Evolutionary conservation across 2,888 invertebrate genomes (phyloP), one percentile per base, ranked within the genome.

Genomic region (Drosophila picticornis): DNA sequence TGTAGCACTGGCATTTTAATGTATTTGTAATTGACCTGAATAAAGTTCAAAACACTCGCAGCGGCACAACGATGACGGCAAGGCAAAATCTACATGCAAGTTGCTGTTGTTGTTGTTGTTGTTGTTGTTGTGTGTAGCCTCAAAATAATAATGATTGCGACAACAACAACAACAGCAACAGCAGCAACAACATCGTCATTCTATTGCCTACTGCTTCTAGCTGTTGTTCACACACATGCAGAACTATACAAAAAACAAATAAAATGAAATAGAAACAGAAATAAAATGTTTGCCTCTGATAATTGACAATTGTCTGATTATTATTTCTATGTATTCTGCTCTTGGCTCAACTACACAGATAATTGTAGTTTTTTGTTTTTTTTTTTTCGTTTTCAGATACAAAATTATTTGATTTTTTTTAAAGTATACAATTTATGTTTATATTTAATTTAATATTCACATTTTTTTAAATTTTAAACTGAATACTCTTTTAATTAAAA

Each of bases 11-110:
- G 86, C 90, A 86, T 88, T 88, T 88, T 89, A 90, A 91, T 91
- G 91, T 92, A 90, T 91, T 91, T 92, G 91, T 90, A 89, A 92
- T 91, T 92, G 92, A 92, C 92, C 93, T 92, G 92, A 93, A 92
- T 92, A 92, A 91, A 92, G 92, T 92, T 93, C 93, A 92, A 92
- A 92, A 85, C 90, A 91, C 91, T 91, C 88, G 73, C 81, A 81
- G 74, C 75, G 68, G 64, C 83, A 72, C 79, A 72, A 68, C 82
- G 73, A 76, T 75, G 73, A 75, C 80, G 76, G 72, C 90, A 86
- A 88, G 88, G 88, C 90, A 76, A 90, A 89, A 86, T 90, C 86
- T 90, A 86, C 88, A 90, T 86, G 84, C 79, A 78, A 80, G 79
- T 53, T 71, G 60, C 55, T 57, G 29, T 22, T 56, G 38, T 29